phyloP scores from a whole-genome alignment of 2,888 invertebrate genomes.

The Megamerina dolium region DNA sequence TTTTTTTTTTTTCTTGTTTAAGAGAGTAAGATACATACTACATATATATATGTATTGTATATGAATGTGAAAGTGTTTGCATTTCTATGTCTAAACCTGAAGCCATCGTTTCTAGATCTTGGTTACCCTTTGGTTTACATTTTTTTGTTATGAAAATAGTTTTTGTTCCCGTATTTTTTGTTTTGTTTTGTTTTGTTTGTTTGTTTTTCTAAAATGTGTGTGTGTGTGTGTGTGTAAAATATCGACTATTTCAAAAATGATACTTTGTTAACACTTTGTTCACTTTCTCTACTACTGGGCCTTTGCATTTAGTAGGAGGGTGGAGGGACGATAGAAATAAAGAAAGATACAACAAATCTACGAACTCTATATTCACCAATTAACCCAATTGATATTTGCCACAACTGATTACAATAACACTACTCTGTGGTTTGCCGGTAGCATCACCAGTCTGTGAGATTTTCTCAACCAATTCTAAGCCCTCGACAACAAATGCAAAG shows the following conservation, averaged over 20 bases:
- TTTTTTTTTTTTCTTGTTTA: not conserved
- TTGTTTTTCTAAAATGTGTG: too few species aligned
- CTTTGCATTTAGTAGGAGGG: too few species aligned
- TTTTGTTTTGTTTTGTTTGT: too few species aligned
- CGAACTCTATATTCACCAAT: too few species aligned
- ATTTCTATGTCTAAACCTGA: not conserved
- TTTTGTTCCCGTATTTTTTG: not conserved
- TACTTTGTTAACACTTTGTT: too few species aligned
- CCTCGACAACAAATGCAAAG: conserved; percentile 74
- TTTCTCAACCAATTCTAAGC: conserved; percentile 70
- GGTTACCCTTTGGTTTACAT: not conserved
- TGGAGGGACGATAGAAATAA: too few species aligned
- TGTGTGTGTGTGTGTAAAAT: too few species aligned
- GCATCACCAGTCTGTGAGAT: conserved; percentile 72
- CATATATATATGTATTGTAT: conserved; percentile 2
- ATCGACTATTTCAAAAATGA: too few species aligned
- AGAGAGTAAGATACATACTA: not conserved
- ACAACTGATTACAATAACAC: conserved; percentile 67
- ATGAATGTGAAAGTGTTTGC: too few species aligned
- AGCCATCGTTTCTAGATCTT: not conserved
- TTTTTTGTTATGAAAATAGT: conserved; percentile 1
- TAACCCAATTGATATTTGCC: conserved; percentile 60
- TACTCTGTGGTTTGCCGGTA: conserved; percentile 70
- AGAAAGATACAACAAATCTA: too few species aligned
- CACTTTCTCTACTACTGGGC: too few species aligned